phyloP scores from a whole-genome alignment of 2,888 invertebrate species.

The Baronia brevicornis region DNA sequence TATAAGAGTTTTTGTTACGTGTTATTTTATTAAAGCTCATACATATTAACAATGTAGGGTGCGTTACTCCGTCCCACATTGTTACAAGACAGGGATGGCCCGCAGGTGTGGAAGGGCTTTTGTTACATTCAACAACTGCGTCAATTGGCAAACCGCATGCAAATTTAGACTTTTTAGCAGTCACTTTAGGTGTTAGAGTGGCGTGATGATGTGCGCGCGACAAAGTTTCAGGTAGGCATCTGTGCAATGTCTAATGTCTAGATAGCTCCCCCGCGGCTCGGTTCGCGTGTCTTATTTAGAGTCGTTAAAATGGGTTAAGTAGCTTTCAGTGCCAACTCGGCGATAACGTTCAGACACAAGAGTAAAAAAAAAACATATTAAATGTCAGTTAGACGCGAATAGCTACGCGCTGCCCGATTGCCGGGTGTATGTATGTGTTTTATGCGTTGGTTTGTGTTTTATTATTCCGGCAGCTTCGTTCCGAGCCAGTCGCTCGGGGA shows the following conservation, averaged over 20 bases:
- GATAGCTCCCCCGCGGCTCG: conserved; percentile 1
- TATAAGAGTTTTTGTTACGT: too few species aligned
- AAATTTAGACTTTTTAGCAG: too few species aligned
- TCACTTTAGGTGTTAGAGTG: too few species aligned
- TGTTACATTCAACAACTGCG: conserved; percentile 6
- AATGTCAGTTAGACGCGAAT: conserved; percentile 4
- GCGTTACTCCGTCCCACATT: conserved; percentile 1
- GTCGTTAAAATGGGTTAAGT: conserved; percentile 10
- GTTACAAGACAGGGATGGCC: not conserved
- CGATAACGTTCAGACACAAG: conserved; percentile 4
- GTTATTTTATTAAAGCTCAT: too few species aligned
- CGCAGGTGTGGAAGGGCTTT: conserved; percentile 7
- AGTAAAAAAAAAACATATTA: conserved; percentile 6
- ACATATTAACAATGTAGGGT: too few species aligned
- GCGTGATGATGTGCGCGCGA: conserved; percentile 2
- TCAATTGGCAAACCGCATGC: too few species aligned
- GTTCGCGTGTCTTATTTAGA: conserved; percentile 11
- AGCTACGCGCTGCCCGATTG: too few species aligned
- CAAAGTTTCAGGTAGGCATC: conserved; percentile 1
- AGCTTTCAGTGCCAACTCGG: conserved; percentile 11
- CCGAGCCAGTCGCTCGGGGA: not conserved
- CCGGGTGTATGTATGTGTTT: too few species aligned
- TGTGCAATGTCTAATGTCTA: not conserved
- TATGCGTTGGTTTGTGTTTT: not conserved
- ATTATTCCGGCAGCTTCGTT: not conserved